phyloP scores from a whole-genome alignment of 2,797 vertebrate genomes.

The Uromys caudimaculatus region DNA sequence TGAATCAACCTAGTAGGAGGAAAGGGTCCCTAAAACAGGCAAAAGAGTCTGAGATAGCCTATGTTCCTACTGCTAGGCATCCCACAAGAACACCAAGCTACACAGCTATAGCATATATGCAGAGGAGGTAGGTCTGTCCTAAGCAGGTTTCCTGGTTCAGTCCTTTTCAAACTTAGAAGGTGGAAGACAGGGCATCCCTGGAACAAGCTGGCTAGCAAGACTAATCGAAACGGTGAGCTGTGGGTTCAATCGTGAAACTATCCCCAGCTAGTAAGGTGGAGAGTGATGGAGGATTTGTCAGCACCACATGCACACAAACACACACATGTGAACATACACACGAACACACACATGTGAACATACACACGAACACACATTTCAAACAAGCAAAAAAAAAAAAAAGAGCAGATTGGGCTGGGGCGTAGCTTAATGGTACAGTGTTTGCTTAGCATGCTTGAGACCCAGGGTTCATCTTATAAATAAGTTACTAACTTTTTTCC shows the following conservation, averaged over 20 bases:
- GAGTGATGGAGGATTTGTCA: neutral
- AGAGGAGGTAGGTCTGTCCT: neutral
- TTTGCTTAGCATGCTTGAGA: neutral
- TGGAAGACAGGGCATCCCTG: neutral
- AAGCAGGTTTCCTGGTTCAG: neutral
- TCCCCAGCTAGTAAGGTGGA: neutral
- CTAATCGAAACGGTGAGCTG: neutral
- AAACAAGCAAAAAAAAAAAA: neutral
- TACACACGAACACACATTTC: neutral
- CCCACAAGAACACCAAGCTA: neutral
- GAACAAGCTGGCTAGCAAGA: neutral
- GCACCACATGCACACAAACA: neutral
- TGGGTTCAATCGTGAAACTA: neutral
- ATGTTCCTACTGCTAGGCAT: neutral
- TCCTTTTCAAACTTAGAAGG: too few species aligned
- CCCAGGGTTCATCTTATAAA: neutral
- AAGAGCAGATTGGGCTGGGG: neutral
- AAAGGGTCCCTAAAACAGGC: neutral
- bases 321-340: neutral
- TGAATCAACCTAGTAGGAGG: neutral
- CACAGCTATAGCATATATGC: neutral
- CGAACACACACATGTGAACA: neutral
- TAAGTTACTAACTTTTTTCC: conserved; percentile 49
- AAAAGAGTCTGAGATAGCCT: neutral
- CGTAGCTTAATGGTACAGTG: neutral